Evolutionary conservation across 1,140 invertebrate species (phyloP).

Genomic region (Procambarus virginalis): DNA sequence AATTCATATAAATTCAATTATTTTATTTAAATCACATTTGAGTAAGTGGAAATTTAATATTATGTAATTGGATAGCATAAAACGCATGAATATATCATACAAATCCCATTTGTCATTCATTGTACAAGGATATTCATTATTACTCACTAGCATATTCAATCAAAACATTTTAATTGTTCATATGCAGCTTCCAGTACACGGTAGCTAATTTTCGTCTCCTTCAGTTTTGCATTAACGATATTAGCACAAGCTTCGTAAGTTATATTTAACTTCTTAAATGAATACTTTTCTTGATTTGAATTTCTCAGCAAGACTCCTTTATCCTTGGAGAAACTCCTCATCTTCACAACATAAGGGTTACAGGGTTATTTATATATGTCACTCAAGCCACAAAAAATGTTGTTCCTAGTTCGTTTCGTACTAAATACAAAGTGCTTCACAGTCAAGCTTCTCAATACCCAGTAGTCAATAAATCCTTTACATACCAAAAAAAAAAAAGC

Average conservation of each 20-base stretch:
- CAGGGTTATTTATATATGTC: constrained; percentile 44
- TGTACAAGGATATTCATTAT: neutral
- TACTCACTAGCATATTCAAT: neutral
- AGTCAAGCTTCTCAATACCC: neutral
- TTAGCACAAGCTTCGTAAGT: neutral
- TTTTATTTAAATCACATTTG: constrained; percentile 19
- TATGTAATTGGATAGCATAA: constrained; percentile 8
- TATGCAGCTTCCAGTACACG: neutral
- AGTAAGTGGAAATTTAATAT: neutral
- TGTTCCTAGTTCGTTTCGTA: constrained; percentile 39
- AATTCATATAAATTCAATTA: constrained; percentile 16
- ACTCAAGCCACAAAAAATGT: constrained; percentile 47
- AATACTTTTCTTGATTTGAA: neutral
- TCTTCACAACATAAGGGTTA: constrained; percentile 43
- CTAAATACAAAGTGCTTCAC: constrained; percentile 8
- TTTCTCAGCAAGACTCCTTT: neutral
- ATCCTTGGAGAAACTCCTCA: constrained; percentile 31
- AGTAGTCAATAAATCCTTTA: neutral
- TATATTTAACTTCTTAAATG: constrained; percentile 19
- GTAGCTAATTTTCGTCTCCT: neutral
- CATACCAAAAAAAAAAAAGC: neutral
- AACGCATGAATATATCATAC: neutral
- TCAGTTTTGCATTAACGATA: neutral
- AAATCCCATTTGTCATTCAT: neutral
- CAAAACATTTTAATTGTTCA: neutral